These are phyloP conservation scores for Mohoua ochrocephala DNA, from an alignment of 2,113 vertebrate species.

Conservation along the genomic window DNA sequence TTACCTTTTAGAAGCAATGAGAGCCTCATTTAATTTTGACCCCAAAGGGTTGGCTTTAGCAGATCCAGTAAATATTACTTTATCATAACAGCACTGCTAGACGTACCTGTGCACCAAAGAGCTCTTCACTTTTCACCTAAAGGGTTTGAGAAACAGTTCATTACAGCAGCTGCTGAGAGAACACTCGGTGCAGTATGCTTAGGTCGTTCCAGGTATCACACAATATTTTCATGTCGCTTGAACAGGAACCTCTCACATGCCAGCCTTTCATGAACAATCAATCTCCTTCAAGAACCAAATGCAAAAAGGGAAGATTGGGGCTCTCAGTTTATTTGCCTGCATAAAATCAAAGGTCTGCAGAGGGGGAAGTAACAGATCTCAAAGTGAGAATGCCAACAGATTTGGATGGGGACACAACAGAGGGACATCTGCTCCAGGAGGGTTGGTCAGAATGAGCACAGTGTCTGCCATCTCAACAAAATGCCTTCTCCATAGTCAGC, in stretches of 20 bases:
- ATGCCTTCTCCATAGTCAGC: background rate
- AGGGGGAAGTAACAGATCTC: background rate
- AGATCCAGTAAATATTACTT: background rate
- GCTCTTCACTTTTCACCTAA: background rate
- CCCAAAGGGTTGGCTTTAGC: background rate
- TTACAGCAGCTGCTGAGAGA: background rate
- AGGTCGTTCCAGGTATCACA: background rate
- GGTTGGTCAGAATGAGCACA: background rate
- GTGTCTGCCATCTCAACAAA: accelerated
- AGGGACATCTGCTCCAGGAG: background rate
- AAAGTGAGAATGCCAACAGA: background rate
- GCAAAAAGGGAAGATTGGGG: background rate
- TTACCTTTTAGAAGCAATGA: background rate
- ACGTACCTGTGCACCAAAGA: background rate
- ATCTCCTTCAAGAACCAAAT: background rate
- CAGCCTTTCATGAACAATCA: background rate
- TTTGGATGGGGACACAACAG: background rate
- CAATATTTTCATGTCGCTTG: background rate
- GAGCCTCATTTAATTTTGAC: background rate
- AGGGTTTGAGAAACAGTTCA: background rate
- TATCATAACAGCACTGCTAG: background rate
- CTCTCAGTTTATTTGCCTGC: background rate
- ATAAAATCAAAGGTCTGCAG: background rate
- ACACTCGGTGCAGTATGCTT: background rate
- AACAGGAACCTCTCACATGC: background rate